Evolutionary conservation across 2,888 invertebrate genomes (phyloP), one percentile per base, ranked within the genome.

Genomic region (Bedellia somnulentella): DNA sequence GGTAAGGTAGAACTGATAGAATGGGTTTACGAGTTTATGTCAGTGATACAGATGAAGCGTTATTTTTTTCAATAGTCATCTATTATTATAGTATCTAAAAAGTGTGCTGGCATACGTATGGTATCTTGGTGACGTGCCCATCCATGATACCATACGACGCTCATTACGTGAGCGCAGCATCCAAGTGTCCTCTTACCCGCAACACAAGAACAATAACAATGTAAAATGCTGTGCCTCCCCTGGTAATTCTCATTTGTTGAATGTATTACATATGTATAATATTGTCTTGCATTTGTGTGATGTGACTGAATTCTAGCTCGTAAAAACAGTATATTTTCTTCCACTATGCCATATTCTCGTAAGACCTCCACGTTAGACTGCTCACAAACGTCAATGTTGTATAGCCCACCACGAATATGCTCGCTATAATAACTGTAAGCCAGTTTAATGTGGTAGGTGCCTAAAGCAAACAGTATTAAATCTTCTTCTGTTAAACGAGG

Each of bases 371-470:
- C 15, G n/a, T 26, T 15, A 9, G 9, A 15, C n/a, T 26, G 15
- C n/a, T 9, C n/a, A 15, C 14, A 31, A 24, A 29, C 18, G 28
- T 34, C 34, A 15, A 34, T 34, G 15, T 15, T 15, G 18, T 29
- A 35, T 18, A 24, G 22, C 13, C 35, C 29, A 24, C 14, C 29
- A 16, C 35, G 27, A 9, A 33, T 30, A 30, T 35, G 35, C 25
- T 34, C 29, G 15, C 24, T 12, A 15, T 18, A 35, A 18, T 35
- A 35, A 12, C 30, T 30, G 13, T 23, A 15, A 16, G 35, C 35
- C 14, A 32, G 29, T 35, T 34, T 34, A 17, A 34, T 10, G 10
- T 34, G 31, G 28, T 31, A 32, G 12, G 31, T 31, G 15, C 35
- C 28, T 11, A 28, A 10, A 5, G 28, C 22, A 24, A 21, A 33